Percentiles rank a stretch among this genome's conserved stretches.
Evolutionary conservation across 2,113 vertebrate genomes (phyloP).

Genomic region (Atractosteus spatula): DNA sequence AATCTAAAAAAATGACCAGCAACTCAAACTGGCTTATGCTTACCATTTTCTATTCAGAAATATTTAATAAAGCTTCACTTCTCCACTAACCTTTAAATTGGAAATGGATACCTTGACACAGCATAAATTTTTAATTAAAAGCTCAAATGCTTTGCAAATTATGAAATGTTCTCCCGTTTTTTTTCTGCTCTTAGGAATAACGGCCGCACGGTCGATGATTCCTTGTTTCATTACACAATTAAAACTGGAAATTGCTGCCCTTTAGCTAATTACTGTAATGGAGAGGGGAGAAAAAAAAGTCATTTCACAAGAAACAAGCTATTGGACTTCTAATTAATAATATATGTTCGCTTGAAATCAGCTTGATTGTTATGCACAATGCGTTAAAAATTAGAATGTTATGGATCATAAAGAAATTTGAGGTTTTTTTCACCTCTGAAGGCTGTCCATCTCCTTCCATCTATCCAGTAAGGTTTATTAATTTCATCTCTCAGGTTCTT

Average conservation of each 20-base stretch:
- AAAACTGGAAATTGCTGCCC: conserved; percentile 60
- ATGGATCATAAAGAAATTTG: too few relatives aligned
- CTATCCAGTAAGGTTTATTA: too few relatives aligned
- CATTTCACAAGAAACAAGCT: conserved; percentile 65
- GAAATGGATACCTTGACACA: conserved; percentile 68
- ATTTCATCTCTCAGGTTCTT: too few relatives aligned
- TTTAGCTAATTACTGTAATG: conserved; percentile 64
- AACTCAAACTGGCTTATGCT: too few relatives aligned
- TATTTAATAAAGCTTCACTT: conserved; percentile 8
- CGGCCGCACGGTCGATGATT: conserved; percentile 56
- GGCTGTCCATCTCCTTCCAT: too few relatives aligned
- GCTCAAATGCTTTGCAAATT: conserved; percentile 50
- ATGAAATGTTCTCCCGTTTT: conserved; percentile 47
- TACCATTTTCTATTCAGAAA: too few relatives aligned
- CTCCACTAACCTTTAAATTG: conserved; percentile 51
- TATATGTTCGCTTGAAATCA: conserved; percentile 50
- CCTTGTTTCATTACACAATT: conserved; percentile 57
- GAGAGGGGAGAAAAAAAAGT: conserved; percentile 40
- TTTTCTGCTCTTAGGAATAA: conserved; percentile 37
- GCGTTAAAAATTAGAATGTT: too few relatives aligned
- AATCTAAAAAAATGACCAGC: too few relatives aligned
- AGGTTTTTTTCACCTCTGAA: too few relatives aligned
- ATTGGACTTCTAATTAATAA: conserved; percentile 68
- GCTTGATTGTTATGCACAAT: conserved; percentile 38
- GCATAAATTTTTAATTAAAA: conserved; percentile 72